Base-by-base conservation (phyloP, 2,113 vertebrate genomes). In the Leuciscus idus region DNA sequence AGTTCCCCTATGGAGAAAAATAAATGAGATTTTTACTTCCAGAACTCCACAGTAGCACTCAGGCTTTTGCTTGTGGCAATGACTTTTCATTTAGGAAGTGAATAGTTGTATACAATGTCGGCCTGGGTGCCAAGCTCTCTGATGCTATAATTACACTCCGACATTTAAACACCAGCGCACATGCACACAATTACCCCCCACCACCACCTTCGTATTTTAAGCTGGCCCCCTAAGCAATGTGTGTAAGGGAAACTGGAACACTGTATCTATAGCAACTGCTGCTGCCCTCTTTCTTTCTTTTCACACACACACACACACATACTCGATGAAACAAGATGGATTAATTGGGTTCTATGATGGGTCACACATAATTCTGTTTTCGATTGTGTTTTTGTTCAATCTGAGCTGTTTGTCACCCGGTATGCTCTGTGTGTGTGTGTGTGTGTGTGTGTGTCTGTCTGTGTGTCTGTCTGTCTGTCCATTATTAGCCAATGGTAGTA, bases 231-330 rank as follows among this genome's bases (percentile, higher is more conserved):
- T 48, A 84, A 50, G 90, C 43, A 78, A 62, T 77, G 83, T 64
- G 55, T 76, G 48, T 75, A 74, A 88, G 87, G 90, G 89, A 92
- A 94, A 94, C 93, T 94, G 91, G 93, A 94, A 90, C 93, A 92
- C 10, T 55, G 94, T 95, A 92, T 90, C 95, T 91, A 95, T 95
- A 93, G 95, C 92, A 95, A 95, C 94, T 92, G 92, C 93, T 92
- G 90, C 28, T 61, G 83, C 64, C 81, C 80, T 57, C 57, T 64
- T 73, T 88, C 36, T 59, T 39, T 30, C 11, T 85, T 50, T 70
- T 74, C 84, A 64, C 57, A 26, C 12, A 79, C 48, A 72, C 82
- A 61, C 82, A 61, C 57, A 26, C 12, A 79, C 30, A 73, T 66
- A 62, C 59, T 62, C 0, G 21, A 21, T 73, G 62, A 52, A 73